Conservation (phyloP, 2,888 invertebrate genomes). For the Thyatira batis region DNA sequence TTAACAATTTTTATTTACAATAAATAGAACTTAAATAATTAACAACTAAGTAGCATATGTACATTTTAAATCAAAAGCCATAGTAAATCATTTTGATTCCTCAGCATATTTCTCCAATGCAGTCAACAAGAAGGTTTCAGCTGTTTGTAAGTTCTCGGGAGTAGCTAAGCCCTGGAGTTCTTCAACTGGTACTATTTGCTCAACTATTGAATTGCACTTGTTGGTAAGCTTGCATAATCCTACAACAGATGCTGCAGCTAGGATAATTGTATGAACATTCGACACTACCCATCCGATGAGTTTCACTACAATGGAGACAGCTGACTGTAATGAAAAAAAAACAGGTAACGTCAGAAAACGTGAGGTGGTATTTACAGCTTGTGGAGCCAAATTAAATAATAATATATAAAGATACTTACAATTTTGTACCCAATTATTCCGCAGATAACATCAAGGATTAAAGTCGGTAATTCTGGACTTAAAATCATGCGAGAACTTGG, state of each 20-base stretch:
- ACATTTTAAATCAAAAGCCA: too few relatives aligned
- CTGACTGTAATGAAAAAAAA: constrained; percentile 26
- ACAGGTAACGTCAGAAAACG: constrained; percentile 1
- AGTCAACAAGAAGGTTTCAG: constrained; percentile 71
- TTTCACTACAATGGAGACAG: constrained; percentile 31
- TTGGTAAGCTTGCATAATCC: constrained; percentile 47
- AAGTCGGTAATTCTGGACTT: constrained; percentile 8
- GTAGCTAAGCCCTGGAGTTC: constrained; percentile 72
- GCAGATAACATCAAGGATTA: constrained; percentile 24
- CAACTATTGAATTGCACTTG: constrained; percentile 26
- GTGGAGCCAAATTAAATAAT: neutral
- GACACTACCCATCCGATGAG: constrained; percentile 43
- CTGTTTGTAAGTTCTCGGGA: constrained; percentile 75
- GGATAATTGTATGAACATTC: constrained; percentile 32
- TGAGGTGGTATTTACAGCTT: neutral
- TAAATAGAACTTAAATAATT: neutral
- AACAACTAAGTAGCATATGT: neutral
- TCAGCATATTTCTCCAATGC: constrained; percentile 77
- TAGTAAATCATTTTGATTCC: constrained; percentile 19
- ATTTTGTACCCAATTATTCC: constrained; percentile 34
- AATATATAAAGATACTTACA: constrained; percentile 27
- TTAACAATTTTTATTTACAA: neutral
- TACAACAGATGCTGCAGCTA: constrained; percentile 36
- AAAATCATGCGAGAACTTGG: neutral
- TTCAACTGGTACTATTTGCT: constrained; percentile 34